phyloP scores from a whole-genome alignment of 1,140 invertebrate species.

The Heterodera carotae region DNA sequence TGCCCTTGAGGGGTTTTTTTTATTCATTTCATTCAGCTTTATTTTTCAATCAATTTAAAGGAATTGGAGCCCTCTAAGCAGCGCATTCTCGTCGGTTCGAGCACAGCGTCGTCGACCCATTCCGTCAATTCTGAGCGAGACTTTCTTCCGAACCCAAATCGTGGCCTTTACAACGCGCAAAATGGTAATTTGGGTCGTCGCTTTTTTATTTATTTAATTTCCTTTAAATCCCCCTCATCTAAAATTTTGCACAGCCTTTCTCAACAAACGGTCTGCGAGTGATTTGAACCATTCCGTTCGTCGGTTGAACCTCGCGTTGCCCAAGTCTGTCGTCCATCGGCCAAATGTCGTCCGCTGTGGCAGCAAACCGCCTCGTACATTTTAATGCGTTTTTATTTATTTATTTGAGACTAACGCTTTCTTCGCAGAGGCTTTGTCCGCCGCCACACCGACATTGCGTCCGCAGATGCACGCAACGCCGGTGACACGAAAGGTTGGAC shows the following conservation, averaged over 20 bases:
- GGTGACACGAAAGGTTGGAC: constrained; percentile 14
- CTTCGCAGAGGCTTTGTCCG: neutral
- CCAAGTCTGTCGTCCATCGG: constrained; percentile 33
- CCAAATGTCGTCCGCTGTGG: constrained; percentile 31
- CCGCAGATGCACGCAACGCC: neutral
- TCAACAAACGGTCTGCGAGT: constrained; percentile 77
- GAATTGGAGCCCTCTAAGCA: constrained; percentile 82
- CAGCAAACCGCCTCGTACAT: constrained; percentile 36
- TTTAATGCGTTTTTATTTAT: neutral
- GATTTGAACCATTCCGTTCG: constrained; percentile 75
- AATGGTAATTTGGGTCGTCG: constrained; percentile 63
- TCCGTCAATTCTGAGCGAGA: constrained; percentile 65
- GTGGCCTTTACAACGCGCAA: constrained; percentile 40
- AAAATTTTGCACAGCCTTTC: constrained; percentile 31
- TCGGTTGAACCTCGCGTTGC: constrained; percentile 20
- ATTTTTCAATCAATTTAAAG: constrained; percentile 32
- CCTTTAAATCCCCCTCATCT: too few relatives aligned
- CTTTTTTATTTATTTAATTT: constrained; percentile 11
- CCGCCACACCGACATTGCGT: neutral
- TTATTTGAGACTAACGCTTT: neutral
- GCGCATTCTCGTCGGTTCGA: constrained; percentile 75
- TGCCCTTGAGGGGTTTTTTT: too few relatives aligned
- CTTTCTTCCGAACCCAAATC: constrained; percentile 35
- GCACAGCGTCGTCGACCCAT: constrained; percentile 56
- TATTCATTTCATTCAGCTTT: too few relatives aligned